These are phyloP conservation scores for Lasioglossum baleicum DNA, from an alignment of 1,140 invertebrate species.

Conservation along the genomic window DNA sequence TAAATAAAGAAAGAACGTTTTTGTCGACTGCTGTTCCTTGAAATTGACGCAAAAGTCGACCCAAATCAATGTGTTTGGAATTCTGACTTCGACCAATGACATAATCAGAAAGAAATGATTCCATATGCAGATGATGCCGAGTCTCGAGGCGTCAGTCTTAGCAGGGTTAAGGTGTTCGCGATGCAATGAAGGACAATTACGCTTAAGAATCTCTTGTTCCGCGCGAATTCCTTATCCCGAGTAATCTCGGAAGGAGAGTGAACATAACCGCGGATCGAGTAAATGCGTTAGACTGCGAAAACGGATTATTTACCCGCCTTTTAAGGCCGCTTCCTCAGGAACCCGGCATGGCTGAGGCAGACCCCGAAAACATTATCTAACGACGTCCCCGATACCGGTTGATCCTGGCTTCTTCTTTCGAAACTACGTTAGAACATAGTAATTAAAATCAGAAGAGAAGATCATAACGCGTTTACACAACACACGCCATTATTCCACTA, in stretches of 20 bases:
- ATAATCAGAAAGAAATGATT: too few relatives aligned
- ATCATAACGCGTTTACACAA: conserved; percentile 37
- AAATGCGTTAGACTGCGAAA: conserved; percentile 57
- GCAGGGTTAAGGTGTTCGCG: not conserved
- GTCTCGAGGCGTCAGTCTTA: too few relatives aligned
- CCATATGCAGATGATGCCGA: too few relatives aligned
- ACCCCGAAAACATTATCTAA: conserved; percentile 55
- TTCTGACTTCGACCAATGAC: too few relatives aligned
- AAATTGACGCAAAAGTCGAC: too few relatives aligned
- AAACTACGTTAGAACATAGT: conserved; percentile 53
- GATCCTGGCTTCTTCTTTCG: conserved; percentile 29
- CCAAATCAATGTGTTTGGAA: too few relatives aligned
- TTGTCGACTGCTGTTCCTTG: too few relatives aligned
- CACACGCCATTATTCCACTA: not conserved
- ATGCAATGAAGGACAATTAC: not conserved
- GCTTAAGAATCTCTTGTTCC: not conserved
- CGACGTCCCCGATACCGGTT: conserved; percentile 37
- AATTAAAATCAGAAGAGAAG: conserved; percentile 37
- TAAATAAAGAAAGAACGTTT: too few relatives aligned
- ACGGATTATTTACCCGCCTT: conserved; percentile 61
- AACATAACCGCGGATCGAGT: conserved; percentile 45
- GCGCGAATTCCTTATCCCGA: conserved; percentile 19
- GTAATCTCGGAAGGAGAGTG: conserved; percentile 42
- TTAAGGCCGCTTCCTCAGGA: conserved; percentile 59
- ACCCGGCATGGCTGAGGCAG: conserved; percentile 27